Base-by-base conservation (phyloP, 2,113 vertebrate genomes). In the Rallus limicola region DNA sequence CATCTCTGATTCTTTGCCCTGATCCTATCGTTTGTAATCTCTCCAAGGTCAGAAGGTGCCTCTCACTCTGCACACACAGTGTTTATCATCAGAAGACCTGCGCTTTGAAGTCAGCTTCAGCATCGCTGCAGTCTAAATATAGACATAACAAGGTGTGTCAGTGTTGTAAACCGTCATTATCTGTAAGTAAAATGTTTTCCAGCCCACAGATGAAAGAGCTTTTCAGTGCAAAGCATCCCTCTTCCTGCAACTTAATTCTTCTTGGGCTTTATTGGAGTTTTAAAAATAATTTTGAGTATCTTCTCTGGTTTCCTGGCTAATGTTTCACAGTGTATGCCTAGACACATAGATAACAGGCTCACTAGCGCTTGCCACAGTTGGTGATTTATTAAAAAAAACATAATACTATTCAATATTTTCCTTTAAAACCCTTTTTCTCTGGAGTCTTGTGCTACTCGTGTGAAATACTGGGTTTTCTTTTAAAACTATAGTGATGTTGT, bases 1-100 rank as follows among this genome's bases (percentile, higher is more conserved):
- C 5, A 1, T 33, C 29, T 65, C 58, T 16, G 19, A 31, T 70
- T 65, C 44, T 50, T 55, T 86, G 64, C 20, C 92, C 46, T 10
- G 6, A 29, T 44, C 0, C 0, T 12, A 18, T 33, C 7, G 20
- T 4, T 17, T 25, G 3, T 3, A 4, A 17, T 14, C 29, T 60
- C 52, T 29, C 33, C 25, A 16, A n/a, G 75, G 42, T 44, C 62
- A 24, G 60, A 33, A 55, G 14, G 50, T 24, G 38, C n/a, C 72
- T 62, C 38, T 12, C 7, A 0, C 28, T 72, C 28, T 3, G 3
- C 6, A 26, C 11, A 19, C 25, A 2, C 4, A 7, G 29, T 3
- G 48, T 26, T 50, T 23, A 8, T 29, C 3, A 0, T 31, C 26
- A 11, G 33, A 33, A 36, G 63, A 11, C 42, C 78, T 9, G 20